These are phyloP conservation scores for Lepeophtheirus nordmannii DNA, from an alignment of 2,888 invertebrate species.

Conservation along the genomic window DNA sequence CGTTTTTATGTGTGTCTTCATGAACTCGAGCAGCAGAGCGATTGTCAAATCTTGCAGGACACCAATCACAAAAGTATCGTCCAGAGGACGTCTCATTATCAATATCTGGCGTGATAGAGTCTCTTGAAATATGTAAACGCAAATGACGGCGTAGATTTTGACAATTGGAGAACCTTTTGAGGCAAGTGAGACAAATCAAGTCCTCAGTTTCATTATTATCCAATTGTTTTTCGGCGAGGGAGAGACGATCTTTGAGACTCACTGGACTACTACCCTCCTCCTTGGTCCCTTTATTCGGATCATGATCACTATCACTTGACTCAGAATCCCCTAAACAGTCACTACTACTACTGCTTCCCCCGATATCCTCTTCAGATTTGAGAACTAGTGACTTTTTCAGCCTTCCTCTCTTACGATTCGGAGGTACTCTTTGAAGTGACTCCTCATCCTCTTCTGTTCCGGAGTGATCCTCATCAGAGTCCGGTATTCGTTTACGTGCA, in stretches of 20 bases:
- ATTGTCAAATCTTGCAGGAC: conserved; percentile 23
- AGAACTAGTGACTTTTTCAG: neutral
- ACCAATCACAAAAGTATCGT: conserved; percentile 23
- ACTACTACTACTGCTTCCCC: conserved; percentile 3
- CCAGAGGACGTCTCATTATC: neutral
- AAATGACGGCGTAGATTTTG: conserved; percentile 24
- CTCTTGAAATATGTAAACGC: conserved; percentile 21
- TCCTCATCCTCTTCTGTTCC: neutral
- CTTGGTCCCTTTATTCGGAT: conserved; percentile 11
- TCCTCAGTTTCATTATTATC: conserved; percentile 22
- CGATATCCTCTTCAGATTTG: neutral
- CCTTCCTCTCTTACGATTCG: neutral
- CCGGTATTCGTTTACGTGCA: neutral
- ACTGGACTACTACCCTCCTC: neutral
- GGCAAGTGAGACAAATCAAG: conserved; percentile 23
- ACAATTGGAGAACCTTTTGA: conserved; percentile 24
- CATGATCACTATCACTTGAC: conserved; percentile 19
- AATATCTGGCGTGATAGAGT: conserved; percentile 23
- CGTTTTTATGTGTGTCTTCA: conserved; percentile 19
- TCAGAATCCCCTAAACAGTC: conserved; percentile 22
- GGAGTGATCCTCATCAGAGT: neutral
- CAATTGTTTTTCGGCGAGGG: conserved; percentile 23
- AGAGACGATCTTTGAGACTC: conserved; percentile 10
- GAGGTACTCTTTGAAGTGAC: neutral
- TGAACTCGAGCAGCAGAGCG: conserved; percentile 20